These are phyloP conservation scores for Agrochola lychnidis DNA, from an alignment of 2,888 invertebrate genomes.

Conservation along the genomic window DNA sequence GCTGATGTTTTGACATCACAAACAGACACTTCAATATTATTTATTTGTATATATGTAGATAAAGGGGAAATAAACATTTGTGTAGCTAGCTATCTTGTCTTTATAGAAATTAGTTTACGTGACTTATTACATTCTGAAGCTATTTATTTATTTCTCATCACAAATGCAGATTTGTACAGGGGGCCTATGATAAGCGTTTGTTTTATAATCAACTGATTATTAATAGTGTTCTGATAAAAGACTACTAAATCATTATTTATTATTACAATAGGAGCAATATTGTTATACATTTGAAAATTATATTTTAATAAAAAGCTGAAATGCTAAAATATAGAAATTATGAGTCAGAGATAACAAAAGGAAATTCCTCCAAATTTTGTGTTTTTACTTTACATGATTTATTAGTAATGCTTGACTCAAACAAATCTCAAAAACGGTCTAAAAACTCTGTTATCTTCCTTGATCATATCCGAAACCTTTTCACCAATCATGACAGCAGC, in stretches of 20 bases:
- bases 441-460: conserved; percentile 49
- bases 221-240: background rate
- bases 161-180: too few species aligned
- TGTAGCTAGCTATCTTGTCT: too few species aligned
- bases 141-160: too few species aligned
- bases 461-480: conserved; percentile 65
- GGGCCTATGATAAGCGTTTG: background rate
- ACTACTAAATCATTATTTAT: background rate
- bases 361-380: background rate
- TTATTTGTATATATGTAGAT: too few species aligned
- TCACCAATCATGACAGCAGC: conserved; percentile 79
- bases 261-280: background rate
- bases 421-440: conserved; percentile 3
- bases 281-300: background rate
- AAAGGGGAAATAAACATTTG: too few species aligned
- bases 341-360: background rate
- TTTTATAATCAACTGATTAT: background rate
- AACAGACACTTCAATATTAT: too few species aligned
- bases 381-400: background rate
- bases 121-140: background rate
- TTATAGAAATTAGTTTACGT: background rate
- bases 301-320: background rate
- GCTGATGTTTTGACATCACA: too few species aligned
- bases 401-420: background rate
- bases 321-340: background rate